phyloP scores from a whole-genome alignment of 2,797 vertebrate genomes.

The Carcharodon carcharias region DNA sequence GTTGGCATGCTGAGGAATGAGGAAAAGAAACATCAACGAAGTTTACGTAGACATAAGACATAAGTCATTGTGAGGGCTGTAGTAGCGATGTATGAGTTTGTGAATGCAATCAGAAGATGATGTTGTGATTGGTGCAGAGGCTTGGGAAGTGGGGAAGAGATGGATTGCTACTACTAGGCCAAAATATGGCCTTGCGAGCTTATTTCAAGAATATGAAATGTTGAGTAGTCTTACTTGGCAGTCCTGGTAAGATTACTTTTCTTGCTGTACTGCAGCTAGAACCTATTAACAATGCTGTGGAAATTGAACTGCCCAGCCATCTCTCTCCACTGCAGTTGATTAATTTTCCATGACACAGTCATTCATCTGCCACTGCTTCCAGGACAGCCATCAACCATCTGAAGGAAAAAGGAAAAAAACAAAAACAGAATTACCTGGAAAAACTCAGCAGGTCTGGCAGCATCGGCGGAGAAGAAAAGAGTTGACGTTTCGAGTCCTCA shows the following conservation, averaged over 20 bases:
- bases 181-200: too few relatives aligned
- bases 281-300: neutral
- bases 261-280: neutral
- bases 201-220: too few relatives aligned
- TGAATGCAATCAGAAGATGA: neutral
- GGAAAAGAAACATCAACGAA: neutral
- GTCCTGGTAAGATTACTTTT: neutral
- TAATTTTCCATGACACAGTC: neutral
- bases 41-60: too few relatives aligned
- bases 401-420: neutral
- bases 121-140: neutral
- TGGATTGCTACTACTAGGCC: neutral
- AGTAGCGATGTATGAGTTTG: neutral
- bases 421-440: too few relatives aligned
- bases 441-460: too few relatives aligned
- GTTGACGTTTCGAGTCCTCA: too few relatives aligned
- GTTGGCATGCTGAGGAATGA: neutral
- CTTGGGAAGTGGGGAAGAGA: neutral
- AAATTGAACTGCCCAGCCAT: neutral
- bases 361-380: neutral
- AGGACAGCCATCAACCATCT: neutral
- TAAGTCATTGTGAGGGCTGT: neutral
- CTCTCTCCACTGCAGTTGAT: neutral
- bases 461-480: too few relatives aligned
- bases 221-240: neutral